Base-by-base conservation (phyloP, 1,140 invertebrate genomes). In the Dinoponera quadriceps region DNA sequence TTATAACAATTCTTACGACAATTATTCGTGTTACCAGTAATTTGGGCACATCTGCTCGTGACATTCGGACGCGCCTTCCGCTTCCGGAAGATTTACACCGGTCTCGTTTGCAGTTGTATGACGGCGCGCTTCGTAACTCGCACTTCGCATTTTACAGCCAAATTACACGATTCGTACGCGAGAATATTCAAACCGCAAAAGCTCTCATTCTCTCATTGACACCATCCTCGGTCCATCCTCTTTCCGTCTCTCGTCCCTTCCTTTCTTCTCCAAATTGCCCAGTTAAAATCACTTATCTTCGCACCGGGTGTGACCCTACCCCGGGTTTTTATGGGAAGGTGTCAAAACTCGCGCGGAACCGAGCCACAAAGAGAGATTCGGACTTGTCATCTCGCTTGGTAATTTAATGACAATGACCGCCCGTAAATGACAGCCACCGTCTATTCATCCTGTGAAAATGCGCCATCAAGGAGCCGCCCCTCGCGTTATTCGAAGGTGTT, bases 211-310 rank as follows among this genome's bases (percentile, higher is more conserved):
- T 38, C 11, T 22, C 38, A 38, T 49, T 63, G 44, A 27, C 16
- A 55, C n/a, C 18, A 4, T 33, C 20, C 16, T 25, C 7, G 38
- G 18, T 62, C 9, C 22, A 18, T 29, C 5, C 18, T 22, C 7
- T 16, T 20, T 51, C 7, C 13, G 25, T 18, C 48, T 55, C 14
- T 44, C 38, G 38, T 9, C 38, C 38, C 38, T 44, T 44, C 27
- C 18, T 11, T 83, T 59, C 55, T 25, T 48, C 33, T 29, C 38
- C 14, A 82, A 82, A 82, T 82, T 82, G 29, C 78, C 18, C 54
- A 74, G 59, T 62, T 62, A 33, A 82, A 74, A 72, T 82, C 69
- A 82, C 55, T 72, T 82, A 82, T 74, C 78, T 44, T 82, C 14
- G 25, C 48, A 48, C 25, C 18, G 49, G 16, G 22, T 74, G 38